Evolutionary conservation across 2,113 vertebrate species (phyloP).

Genomic region (Cichladusa arquata): DNA sequence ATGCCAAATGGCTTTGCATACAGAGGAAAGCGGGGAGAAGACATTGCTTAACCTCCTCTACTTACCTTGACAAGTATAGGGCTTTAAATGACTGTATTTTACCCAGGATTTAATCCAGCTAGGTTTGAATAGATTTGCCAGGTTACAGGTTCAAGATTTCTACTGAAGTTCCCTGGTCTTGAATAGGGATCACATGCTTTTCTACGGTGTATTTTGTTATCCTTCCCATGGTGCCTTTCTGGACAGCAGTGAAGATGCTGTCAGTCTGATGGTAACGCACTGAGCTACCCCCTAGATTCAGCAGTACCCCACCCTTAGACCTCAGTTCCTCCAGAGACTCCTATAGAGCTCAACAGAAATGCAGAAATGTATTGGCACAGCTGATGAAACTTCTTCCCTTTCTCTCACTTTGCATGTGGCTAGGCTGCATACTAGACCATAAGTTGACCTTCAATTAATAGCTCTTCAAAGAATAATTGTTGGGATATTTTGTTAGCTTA

Average conservation of each 20-base stretch:
- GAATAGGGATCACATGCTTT: neutral
- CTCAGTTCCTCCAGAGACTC: neutral
- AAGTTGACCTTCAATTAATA: neutral
- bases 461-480: neutral
- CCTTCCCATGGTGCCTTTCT: neutral
- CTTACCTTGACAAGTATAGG: accelerated
- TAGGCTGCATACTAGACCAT: neutral
- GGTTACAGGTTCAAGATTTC: neutral
- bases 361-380: neutral
- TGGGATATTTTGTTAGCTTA: neutral
- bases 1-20: neutral
- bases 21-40: neutral
- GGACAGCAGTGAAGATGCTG: neutral
- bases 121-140: neutral
- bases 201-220: neutral
- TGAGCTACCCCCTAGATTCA: neutral
- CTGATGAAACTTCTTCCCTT: neutral
- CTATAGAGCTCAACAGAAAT: neutral
- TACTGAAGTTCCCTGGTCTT: neutral
- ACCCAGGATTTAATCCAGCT: neutral
- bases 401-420: neutral
- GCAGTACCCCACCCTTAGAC: neutral
- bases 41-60: neutral
- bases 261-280: neutral
- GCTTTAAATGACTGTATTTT: neutral